A percentile compares a stretch with the other conserved stretches of the same genome.
These are phyloP conservation scores for Hymenopus coronatus DNA, from an alignment of 2,888 invertebrate species.

Conservation along the genomic window DNA sequence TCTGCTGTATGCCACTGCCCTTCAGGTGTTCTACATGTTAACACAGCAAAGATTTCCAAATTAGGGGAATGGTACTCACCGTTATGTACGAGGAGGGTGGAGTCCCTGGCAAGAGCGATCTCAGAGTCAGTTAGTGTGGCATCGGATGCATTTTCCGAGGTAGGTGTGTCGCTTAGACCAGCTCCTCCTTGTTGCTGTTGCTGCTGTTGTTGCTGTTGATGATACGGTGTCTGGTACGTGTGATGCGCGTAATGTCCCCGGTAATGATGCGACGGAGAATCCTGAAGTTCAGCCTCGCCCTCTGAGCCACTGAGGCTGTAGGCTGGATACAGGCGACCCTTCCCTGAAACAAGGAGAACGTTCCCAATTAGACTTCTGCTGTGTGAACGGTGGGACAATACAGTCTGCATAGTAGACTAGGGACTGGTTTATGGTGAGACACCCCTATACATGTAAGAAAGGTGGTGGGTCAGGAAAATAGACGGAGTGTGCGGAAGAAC, in stretches of 20 bases:
- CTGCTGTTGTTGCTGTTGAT: slow-evolving; percentile 56
- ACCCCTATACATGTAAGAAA: too few relatives aligned
- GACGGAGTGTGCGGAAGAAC: too few relatives aligned
- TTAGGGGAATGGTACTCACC: slow-evolving; percentile 54
- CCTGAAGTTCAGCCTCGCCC: slow-evolving; percentile 59
- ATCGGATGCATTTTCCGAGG: slow-evolving; percentile 82
- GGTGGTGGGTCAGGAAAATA: too few relatives aligned
- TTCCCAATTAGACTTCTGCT: not conserved
- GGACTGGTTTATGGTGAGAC: too few relatives aligned
- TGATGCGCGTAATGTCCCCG: slow-evolving; percentile 49
- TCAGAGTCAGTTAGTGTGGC: slow-evolving; percentile 82
- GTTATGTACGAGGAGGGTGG: slow-evolving; percentile 79
- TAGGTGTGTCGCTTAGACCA: slow-evolving; percentile 74
- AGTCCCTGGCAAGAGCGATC: slow-evolving; percentile 76
- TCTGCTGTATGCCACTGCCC: too few relatives aligned
- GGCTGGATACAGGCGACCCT: slow-evolving; percentile 79
- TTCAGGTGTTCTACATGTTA: too few relatives aligned
- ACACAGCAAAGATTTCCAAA: too few relatives aligned
- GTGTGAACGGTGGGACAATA: not conserved
- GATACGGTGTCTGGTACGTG: slow-evolving; percentile 57
- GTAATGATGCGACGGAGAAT: slow-evolving; percentile 45
- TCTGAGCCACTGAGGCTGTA: slow-evolving; percentile 76
- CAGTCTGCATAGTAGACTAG: too few relatives aligned
- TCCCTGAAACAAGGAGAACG: slow-evolving; percentile 50
- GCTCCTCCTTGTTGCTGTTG: slow-evolving; percentile 48